phyloP scores from a whole-genome alignment of 2,888 invertebrate species.

The Ramazzottius varieornatus region DNA sequence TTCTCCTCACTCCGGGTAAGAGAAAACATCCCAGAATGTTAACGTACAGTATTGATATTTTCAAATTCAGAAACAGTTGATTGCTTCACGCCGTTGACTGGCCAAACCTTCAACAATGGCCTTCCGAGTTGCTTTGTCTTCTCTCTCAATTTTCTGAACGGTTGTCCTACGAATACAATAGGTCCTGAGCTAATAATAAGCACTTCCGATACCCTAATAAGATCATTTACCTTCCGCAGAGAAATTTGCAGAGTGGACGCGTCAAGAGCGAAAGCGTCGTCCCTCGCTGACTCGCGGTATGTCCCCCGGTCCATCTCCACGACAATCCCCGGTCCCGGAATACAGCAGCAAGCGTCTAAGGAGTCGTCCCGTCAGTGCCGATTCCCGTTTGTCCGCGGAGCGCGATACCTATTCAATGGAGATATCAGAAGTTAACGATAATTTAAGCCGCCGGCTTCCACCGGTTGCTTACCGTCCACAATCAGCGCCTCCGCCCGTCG shows the following conservation, averaged over 20 bases:
- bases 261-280: neutral
- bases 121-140: too few relatives aligned
- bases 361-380: neutral
- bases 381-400: neutral
- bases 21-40: neutral
- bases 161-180: too few relatives aligned
- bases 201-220: neutral
- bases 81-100: too few relatives aligned
- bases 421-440: neutral
- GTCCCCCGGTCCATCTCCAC: conserved; percentile 1
- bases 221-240: neutral
- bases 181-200: neutral
- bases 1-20: neutral
- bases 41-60: too few relatives aligned
- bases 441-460: neutral
- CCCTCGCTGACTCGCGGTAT: neutral
- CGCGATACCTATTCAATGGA: neutral
- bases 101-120: too few relatives aligned
- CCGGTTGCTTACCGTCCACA: neutral
- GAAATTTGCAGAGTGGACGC: neutral
- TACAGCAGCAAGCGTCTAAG: neutral
- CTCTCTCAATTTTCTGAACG: too few relatives aligned
- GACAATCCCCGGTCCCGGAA: neutral
- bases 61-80: too few relatives aligned
- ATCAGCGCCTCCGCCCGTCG: neutral